Conservation (phyloP, 2,797 vertebrate species). For the Hemibagrus guttatus region DNA sequence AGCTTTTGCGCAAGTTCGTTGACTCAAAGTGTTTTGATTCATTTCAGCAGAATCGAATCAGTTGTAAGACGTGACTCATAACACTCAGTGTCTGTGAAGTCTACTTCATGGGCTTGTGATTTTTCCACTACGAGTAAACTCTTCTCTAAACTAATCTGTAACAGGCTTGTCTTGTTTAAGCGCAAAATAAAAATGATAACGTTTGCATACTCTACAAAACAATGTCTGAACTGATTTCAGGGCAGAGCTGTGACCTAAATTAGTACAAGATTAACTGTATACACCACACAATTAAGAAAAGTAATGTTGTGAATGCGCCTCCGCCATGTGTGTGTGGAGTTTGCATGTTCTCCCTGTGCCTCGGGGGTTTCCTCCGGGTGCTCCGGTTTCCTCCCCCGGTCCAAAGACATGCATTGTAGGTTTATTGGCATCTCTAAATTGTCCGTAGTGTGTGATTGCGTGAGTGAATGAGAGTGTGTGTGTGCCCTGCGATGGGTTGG, state of each 20-base stretch:
- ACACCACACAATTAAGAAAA: neutral
- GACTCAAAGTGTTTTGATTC: constrained; percentile 10
- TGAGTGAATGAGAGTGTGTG: too few relatives aligned
- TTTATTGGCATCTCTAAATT: too few relatives aligned
- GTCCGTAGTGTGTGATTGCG: too few relatives aligned
- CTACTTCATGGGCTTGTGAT: neutral
- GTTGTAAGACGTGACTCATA: neutral
- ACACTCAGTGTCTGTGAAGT: neutral
- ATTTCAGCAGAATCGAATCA: neutral
- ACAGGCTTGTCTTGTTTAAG: neutral
- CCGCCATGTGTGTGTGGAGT: too few relatives aligned
- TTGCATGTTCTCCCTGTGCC: too few relatives aligned
- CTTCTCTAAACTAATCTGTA: neutral
- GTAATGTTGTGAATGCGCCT: neutral
- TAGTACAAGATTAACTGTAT: neutral
- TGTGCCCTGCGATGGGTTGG: too few relatives aligned
- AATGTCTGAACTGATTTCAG: neutral
- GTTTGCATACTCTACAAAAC: too few relatives aligned
- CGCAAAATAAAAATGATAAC: neutral
- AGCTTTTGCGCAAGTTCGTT: neutral
- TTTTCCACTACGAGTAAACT: neutral
- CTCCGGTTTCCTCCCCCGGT: too few relatives aligned
- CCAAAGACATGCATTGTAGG: too few relatives aligned
- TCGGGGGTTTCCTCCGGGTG: too few relatives aligned
- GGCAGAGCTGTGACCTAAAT: neutral